Percentiles rank a stretch among this genome's conserved stretches.
These are phyloP conservation scores for Loripinus fragilis DNA, from an alignment of 2,888 invertebrate genomes.

Conservation along the genomic window DNA sequence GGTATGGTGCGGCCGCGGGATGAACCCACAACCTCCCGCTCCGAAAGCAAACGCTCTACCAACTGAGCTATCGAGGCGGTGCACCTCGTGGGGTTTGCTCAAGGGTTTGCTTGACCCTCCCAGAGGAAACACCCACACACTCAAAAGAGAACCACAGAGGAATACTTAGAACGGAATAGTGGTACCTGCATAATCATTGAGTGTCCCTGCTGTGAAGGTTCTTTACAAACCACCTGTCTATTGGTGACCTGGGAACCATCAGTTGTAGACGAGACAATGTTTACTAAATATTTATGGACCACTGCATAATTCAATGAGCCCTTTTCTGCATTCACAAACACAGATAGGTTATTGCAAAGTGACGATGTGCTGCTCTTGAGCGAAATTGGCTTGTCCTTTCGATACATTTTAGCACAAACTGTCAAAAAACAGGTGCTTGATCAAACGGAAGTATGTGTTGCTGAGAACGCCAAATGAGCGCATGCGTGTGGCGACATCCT, in stretches of 20 bases:
- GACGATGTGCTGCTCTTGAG: constrained; percentile 80
- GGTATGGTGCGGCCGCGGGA: no score
- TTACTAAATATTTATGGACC: constrained; percentile 80
- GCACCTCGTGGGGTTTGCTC: no score
- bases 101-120: no score
- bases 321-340: constrained; percentile 74
- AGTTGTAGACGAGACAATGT: constrained; percentile 75
- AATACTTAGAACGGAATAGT: no score
- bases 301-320: constrained; percentile 78
- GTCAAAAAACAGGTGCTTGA: constrained; percentile 24
- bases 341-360: constrained; percentile 78
- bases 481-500: constrained; percentile 38
- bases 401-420: constrained; percentile 75
- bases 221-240: constrained; percentile 80
- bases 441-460: constrained; percentile 62
- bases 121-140: no score
- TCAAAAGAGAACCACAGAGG: no score
- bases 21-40: no score
- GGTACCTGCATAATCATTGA: constrained; percentile 80
- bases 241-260: constrained; percentile 78
- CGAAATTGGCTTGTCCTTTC: constrained; percentile 76
- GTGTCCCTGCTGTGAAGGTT: constrained; percentile 77
- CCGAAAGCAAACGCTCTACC: no score
- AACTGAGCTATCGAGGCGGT: no score
- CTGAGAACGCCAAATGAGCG: constrained; percentile 69